Evolutionary conservation across 2,888 invertebrate genomes (phyloP).

Genomic region (Drosophila leonis): DNA sequence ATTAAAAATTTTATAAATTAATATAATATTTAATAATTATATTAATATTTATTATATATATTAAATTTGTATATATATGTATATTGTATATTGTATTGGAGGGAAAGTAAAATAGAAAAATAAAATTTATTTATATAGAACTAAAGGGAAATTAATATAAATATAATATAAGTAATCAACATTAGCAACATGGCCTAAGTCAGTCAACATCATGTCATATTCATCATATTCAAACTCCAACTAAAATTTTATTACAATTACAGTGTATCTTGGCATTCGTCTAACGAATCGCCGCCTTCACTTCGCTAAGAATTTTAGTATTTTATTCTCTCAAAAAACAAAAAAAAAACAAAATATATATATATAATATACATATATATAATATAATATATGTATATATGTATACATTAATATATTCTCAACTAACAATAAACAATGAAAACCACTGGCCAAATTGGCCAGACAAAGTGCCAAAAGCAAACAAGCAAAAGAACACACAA

Average conservation of each 20-base stretch:
- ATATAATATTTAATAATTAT: neutral
- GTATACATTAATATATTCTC: neutral
- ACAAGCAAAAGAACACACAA: slow-evolving; percentile 7
- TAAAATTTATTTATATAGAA: neutral
- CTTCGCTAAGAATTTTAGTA: slow-evolving; percentile 16
- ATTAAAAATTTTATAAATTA: neutral
- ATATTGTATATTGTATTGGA: neutral
- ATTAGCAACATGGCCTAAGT: neutral
- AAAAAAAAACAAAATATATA: too few relatives aligned
- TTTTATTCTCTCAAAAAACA: too few relatives aligned
- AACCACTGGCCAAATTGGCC: slow-evolving; percentile 12
- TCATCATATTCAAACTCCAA: neutral
- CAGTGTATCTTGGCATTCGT: slow-evolving; percentile 26
- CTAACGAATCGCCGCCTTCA: too few relatives aligned
- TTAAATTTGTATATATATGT: too few relatives aligned
- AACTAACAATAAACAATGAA: slow-evolving; percentile 24
- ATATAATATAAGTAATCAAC: neutral
- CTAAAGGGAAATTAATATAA: neutral
- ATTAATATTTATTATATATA: neutral
- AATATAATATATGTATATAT: too few relatives aligned
- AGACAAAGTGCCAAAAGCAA: slow-evolving; percentile 27
- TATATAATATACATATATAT: too few relatives aligned
- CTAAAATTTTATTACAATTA: neutral
- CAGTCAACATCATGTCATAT: neutral
- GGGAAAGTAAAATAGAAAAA: too few relatives aligned